Evolutionary conservation across 2,113 vertebrate genomes (phyloP).

Genomic region (Acanthisitta chloris): DNA sequence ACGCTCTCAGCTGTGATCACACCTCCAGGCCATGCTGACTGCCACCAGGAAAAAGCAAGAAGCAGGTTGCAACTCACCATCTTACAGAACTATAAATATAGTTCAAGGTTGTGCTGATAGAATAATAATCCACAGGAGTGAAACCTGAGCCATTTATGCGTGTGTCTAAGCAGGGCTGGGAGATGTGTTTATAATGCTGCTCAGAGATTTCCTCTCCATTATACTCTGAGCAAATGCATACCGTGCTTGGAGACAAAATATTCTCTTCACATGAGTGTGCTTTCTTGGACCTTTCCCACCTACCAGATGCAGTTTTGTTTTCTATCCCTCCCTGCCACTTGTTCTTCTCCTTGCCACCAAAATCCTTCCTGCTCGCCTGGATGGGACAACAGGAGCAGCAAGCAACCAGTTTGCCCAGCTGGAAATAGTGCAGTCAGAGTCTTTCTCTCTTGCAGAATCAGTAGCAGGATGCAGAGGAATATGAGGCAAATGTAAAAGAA

Average conservation of each 20-base stretch:
- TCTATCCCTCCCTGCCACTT: not conserved
- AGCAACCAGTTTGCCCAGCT: not conserved
- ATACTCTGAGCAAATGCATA: not conserved
- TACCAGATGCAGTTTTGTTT: not conserved
- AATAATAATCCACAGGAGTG: slow-evolving; percentile 47
- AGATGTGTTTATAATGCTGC: slow-evolving; percentile 10
- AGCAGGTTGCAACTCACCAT: not conserved
- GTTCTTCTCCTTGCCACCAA: not conserved
- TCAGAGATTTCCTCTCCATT: slow-evolving; percentile 28
- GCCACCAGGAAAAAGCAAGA: slow-evolving; percentile 6
- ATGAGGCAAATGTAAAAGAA: not conserved
- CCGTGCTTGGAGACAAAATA: not conserved
- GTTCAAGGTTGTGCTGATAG: slow-evolving; percentile 27
- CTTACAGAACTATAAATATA: slow-evolving; percentile 47
- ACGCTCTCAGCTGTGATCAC: not conserved
- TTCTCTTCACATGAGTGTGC: not conserved
- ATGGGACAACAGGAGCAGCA: not conserved
- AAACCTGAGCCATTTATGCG: slow-evolving; percentile 49
- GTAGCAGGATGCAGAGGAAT: not conserved
- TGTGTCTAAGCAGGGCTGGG: not conserved
- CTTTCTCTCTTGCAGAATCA: not conserved
- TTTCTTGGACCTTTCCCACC: not conserved
- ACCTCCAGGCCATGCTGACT: not conserved
- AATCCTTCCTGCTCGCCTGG: not conserved
- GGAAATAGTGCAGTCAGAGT: not conserved